phyloP scores from a whole-genome alignment of 2,888 invertebrate species.

The Stenurella melanura region DNA sequence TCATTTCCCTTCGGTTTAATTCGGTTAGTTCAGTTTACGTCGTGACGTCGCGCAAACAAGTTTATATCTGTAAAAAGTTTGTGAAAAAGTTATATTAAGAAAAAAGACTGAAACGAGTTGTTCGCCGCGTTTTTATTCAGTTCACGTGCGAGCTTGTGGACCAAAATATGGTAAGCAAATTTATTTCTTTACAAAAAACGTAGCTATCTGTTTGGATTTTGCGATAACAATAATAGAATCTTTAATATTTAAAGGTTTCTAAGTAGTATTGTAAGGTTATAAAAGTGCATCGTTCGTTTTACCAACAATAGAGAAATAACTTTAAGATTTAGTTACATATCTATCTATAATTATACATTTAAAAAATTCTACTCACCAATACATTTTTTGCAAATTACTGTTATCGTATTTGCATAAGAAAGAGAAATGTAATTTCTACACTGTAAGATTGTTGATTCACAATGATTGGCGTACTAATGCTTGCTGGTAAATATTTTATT shows the following conservation, averaged over 20 bases:
- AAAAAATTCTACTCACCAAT: not conserved
- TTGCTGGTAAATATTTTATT: not conserved
- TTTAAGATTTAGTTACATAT: too few relatives aligned
- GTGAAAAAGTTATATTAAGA: not conserved
- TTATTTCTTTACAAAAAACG: not conserved
- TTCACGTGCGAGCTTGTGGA: not conserved
- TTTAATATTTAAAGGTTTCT: too few relatives aligned
- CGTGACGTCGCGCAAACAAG: conserved; percentile 17
- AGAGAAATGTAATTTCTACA: not conserved
- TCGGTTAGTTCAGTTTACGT: conserved; percentile 5
- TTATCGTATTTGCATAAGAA: not conserved
- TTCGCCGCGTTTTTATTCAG: not conserved
- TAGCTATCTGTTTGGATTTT: too few relatives aligned
- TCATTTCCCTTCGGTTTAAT: conserved; percentile 13
- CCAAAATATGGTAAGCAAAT: not conserved
- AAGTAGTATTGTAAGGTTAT: too few relatives aligned
- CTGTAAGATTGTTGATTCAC: not conserved
- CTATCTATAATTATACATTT: too few relatives aligned
- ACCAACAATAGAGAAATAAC: too few relatives aligned
- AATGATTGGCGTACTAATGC: not conserved
- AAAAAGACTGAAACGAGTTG: not conserved
- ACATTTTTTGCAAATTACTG: not conserved
- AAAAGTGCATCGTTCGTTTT: too few relatives aligned
- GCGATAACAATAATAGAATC: too few relatives aligned
- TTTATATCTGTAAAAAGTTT: not conserved